Conservation (phyloP, 2,797 vertebrate genomes). For the Oreochromis mossambicus region DNA sequence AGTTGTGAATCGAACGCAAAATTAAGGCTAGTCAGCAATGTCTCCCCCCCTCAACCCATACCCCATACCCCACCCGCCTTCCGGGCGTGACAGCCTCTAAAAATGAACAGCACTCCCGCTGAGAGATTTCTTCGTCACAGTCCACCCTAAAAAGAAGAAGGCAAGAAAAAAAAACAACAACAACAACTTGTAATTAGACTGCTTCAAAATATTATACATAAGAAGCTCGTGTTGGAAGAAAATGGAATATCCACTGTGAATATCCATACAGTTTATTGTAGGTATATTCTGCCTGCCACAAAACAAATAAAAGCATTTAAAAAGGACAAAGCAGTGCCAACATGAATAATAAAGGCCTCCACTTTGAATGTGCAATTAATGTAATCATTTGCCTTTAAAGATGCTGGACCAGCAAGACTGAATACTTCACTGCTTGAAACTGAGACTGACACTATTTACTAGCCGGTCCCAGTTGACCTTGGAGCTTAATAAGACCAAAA, state of each 20-base stretch:
- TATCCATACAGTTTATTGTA: not conserved
- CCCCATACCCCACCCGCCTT: not conserved
- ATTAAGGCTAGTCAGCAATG: slow-evolving; percentile 13
- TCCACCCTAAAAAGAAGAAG: not conserved
- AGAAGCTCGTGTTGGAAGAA: not conserved
- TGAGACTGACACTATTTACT: slow-evolving; percentile 7
- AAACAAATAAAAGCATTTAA: not conserved
- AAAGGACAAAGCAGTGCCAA: not conserved
- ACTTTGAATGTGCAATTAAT: not conserved
- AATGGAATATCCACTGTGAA: not conserved
- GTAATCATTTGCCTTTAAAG: not conserved
- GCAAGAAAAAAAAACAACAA: not conserved
- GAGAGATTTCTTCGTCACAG: slow-evolving; percentile 4
- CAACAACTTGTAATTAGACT: not conserved
- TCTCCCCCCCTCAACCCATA: not conserved
- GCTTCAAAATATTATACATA: not conserved
- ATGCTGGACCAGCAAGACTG: not conserved
- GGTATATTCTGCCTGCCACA: not conserved
- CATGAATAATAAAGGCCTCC: not conserved
- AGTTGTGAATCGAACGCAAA: slow-evolving; percentile 16
- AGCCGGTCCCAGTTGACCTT: slow-evolving; percentile 54
- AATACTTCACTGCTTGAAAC: not conserved
- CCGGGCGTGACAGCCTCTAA: slow-evolving; percentile 60
- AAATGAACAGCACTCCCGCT: slow-evolving; percentile 22
- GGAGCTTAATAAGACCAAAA: slow-evolving; percentile 31